Evolutionary conservation across 2,888 invertebrate species (phyloP).

Genomic region (Prenolepis imparis): DNA sequence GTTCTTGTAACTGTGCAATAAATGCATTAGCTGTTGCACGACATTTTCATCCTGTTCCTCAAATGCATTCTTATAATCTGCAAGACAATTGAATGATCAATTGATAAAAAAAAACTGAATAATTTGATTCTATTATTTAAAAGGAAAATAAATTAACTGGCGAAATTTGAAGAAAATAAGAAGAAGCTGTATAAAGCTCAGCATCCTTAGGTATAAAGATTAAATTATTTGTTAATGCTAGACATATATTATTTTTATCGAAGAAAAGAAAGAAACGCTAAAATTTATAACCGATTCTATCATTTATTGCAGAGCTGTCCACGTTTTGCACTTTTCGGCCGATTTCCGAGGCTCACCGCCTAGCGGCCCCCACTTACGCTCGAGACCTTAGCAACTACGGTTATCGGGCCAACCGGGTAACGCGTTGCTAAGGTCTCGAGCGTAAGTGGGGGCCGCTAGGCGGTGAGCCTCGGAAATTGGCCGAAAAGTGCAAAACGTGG

Average conservation of each 20-base stretch:
- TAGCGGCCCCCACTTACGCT: no score
- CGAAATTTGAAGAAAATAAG: background rate
- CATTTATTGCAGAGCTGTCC: no score
- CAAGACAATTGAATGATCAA: background rate
- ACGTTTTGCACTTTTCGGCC: no score
- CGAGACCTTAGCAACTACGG: no score
- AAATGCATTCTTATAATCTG: slow-evolving; percentile 12
- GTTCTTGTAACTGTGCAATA: slow-evolving; percentile 33
- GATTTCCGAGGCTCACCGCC: no score
- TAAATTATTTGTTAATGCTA: background rate
- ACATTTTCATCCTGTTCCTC: background rate
- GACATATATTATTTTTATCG: background rate
- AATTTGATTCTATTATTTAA: background rate
- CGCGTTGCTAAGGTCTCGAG: no score
- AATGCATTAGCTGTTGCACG: background rate
- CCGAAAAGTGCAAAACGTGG: no score
- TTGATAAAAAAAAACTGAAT: background rate
- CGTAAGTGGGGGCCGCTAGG: no score
- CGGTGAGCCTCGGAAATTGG: no score
- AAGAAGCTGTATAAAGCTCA: background rate
- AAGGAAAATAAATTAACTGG: background rate
- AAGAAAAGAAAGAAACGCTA: background rate
- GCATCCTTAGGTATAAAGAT: background rate
- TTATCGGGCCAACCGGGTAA: no score
- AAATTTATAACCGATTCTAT: slow-evolving; percentile 1